Evolutionary conservation across 2,888 invertebrate species (phyloP), one percentile per base, ranked within the genome.

Genomic region (Sisyra nigra): DNA sequence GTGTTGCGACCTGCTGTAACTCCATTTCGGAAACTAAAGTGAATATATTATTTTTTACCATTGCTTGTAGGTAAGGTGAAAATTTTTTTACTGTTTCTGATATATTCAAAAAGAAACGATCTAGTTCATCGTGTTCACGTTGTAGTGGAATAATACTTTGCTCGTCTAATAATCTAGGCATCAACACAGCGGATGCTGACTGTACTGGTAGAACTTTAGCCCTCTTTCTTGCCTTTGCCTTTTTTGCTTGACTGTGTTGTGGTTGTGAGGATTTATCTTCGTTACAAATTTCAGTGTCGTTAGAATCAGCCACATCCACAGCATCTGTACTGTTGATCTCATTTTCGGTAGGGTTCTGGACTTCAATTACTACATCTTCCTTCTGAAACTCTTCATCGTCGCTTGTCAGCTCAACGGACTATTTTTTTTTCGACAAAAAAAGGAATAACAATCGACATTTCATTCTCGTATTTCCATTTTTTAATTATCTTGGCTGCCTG

Each of bases 401-500:
- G 18, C 11, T 44, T 24, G 35, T 35, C 11, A 35, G 42, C 34
- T 39, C 41, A 41, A 24, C 29, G 14, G 34, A 9, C 29, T n/a
- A n/a, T n/a, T 6, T 47, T 45, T 11, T 37, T 47, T 30, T 48
- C 44, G 39, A 48, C 41, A 24, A 48, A 35, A 19, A 41, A 33
- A 19, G 47, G 40, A 35, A 40, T 7, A 34, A 46, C 24, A 8
- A 48, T 45, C 5, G 44, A 31, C 48, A 48, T 44, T 17, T 47
- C 44, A 11, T 47, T 42, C 33, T 48, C 44, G 15, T 45, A 48
- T 47, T 44, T 48, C 47, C 42, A 48, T 48, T 48, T 48, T 40
- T 29, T 46, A 9, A 43, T 39, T 36, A 47, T 48, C 11, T 19
- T 40, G 9, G 44, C 44, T 9, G 38, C 11, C 29, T 39, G 45